phyloP scores from a whole-genome alignment of 2,888 invertebrate genomes.

The Ennomos quercinarius region DNA sequence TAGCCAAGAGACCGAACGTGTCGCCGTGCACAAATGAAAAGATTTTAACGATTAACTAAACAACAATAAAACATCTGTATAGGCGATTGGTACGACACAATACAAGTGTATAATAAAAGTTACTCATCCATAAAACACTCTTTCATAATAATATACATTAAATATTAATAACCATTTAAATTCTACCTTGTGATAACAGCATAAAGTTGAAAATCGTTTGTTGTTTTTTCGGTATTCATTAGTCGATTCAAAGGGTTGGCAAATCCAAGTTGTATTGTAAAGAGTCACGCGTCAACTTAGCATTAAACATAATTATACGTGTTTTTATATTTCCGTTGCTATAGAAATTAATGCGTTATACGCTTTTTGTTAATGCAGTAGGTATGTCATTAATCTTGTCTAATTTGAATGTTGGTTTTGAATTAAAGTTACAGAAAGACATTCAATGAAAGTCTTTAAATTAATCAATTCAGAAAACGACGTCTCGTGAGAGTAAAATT shows the following conservation, averaged over 20 bases:
- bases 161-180: conserved; percentile 32
- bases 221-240: conserved; percentile 63
- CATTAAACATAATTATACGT: conserved; percentile 73
- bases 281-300: conserved; percentile 80
- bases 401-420: conserved; percentile 31
- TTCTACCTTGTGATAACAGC: conserved; percentile 39
- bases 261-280: conserved; percentile 82
- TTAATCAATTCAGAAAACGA: neutral
- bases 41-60: conserved; percentile 56
- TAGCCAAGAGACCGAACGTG: conserved; percentile 26
- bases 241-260: conserved; percentile 83
- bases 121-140: conserved; percentile 78
- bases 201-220: conserved; percentile 48
- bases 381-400: conserved; percentile 33
- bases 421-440: conserved; percentile 6
- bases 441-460: conserved; percentile 29
- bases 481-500: no score
- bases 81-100: conserved; percentile 52
- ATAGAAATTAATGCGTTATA: conserved; percentile 65
- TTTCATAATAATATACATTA: conserved; percentile 72
- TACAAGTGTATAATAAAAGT: conserved; percentile 77
- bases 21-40: conserved; percentile 38
- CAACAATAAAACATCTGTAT: conserved; percentile 57
- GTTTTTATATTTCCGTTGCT: conserved; percentile 78
- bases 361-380: conserved; percentile 35